A percentile compares a stretch with the other conserved stretches of the same genome.
phyloP scores from a whole-genome alignment of 2,113 vertebrate species.

The Indicator indicator region DNA sequence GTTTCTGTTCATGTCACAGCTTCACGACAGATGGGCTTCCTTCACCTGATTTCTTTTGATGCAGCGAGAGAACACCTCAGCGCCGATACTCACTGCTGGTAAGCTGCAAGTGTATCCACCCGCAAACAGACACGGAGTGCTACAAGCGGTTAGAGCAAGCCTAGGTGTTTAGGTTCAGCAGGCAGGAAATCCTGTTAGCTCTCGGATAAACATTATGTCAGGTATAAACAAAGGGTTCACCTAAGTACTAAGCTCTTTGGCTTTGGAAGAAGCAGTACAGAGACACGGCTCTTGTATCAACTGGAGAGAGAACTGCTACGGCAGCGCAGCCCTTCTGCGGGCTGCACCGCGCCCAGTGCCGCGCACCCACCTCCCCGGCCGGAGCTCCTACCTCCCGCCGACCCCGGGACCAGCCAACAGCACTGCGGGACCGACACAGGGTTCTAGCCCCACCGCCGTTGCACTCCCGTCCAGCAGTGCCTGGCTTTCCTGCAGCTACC shows the following conservation, averaged over 20 bases:
- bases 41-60: background rate
- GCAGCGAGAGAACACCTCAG: background rate
- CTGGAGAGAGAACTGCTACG: background rate
- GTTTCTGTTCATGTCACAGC: background rate
- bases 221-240: slow-evolving; percentile 58
- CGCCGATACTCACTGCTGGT: background rate
- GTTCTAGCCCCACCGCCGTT: background rate
- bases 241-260: background rate
- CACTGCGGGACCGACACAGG: background rate
- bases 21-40: background rate
- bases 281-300: background rate
- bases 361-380: background rate
- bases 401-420: background rate
- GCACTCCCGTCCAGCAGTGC: background rate
- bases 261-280: background rate
- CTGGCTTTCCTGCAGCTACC: accelerated
- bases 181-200: slow-evolving; percentile 49
- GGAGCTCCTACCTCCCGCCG: background rate
- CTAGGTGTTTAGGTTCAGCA: background rate
- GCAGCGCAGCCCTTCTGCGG: background rate
- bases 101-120: background rate
- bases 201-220: slow-evolving; percentile 36
- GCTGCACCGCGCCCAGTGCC: background rate
- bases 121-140: background rate
- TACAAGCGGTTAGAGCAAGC: background rate